Evolutionary conservation across 2,888 invertebrate species (phyloP).

Genomic region (Noctua comes): DNA sequence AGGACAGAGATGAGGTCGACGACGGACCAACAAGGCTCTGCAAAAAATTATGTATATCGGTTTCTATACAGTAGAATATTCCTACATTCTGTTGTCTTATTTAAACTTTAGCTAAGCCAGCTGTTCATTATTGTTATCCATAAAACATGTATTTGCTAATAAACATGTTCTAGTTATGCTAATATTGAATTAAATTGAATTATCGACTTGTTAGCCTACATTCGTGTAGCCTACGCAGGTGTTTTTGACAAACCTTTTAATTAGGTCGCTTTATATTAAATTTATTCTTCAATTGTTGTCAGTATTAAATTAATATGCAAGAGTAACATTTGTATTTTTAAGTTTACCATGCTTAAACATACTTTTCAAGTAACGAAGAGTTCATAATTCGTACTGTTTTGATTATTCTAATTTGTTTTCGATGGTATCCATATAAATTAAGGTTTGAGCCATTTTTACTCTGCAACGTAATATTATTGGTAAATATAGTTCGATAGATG

Average conservation of each 20-base stretch:
- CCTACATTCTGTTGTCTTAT: neutral
- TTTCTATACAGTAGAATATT: neutral
- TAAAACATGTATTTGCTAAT: conserved; percentile 11
- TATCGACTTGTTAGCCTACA: conserved; percentile 17
- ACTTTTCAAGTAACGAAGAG: neutral
- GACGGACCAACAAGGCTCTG: neutral
- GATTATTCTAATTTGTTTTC: neutral
- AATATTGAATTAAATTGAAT: conserved; percentile 16
- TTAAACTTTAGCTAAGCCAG: neutral
- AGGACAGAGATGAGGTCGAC: too few species aligned
- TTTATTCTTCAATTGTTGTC: neutral
- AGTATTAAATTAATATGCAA: neutral
- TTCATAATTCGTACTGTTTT: neutral
- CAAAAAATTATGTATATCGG: neutral
- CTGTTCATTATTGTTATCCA: neutral
- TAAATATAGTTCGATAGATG: neutral
- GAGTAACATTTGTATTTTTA: neutral
- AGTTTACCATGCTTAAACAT: too few species aligned
- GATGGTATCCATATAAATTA: neutral
- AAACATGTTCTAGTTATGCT: neutral
- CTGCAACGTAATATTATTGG: neutral
- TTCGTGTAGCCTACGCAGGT: neutral
- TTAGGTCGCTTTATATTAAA: neutral
- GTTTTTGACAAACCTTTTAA: conserved; percentile 2
- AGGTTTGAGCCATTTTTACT: neutral